Base-by-base conservation (phyloP, 2,113 vertebrate genomes). In the Tachycineta bicolor region DNA sequence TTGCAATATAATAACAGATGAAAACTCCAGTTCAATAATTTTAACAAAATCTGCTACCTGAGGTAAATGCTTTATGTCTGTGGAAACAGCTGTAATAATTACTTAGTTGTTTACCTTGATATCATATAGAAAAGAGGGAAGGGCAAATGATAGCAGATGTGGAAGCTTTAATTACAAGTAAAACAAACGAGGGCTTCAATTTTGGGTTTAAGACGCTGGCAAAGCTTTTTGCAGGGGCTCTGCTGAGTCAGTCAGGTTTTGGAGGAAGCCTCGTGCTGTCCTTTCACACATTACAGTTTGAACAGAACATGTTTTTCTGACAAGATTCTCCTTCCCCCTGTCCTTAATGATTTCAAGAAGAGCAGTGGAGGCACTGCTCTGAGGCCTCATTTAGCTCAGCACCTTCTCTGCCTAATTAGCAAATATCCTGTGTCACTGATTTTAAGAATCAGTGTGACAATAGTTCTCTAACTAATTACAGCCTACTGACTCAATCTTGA, bases 371-470 rank as follows among this genome's bases (percentile, higher is more conserved):
- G 47, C 46, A 14, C 49, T 55, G 59, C 64, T 83, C 67, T 58
- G 70, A 90, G 92, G n/a, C 67, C n/a, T 80, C 46, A 50, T 85
- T 92, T 83, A 87, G 63, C 29, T 26, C 56, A 88, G 22, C n/a
- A 50, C 25, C 47, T 94, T 92, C 52, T 87, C 69, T 91, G 64
- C 65, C 63, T 41, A 87, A 64, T 92, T 94, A 96, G 52, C 65
- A 96, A 91, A 88, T 73, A 87, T 34, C 33, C 58, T 77, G 39
- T 65, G 83, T 86, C 73, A 62, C 52, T 58, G 31, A 79, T 65
- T 82, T 71, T 53, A 85, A 55, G 34, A 91, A 89, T 93, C 67
- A 70, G 69, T 47, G 56, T 73, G 52, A 91, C 81, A 63, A 12
- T 65, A 81, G 41, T 88, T 46, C 60, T 94, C 41, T 74, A 68